Evolutionary conservation across 2,888 invertebrate genomes (phyloP), one percentile per base, ranked within the genome.

Genomic region (Caradrina kadenii): DNA sequence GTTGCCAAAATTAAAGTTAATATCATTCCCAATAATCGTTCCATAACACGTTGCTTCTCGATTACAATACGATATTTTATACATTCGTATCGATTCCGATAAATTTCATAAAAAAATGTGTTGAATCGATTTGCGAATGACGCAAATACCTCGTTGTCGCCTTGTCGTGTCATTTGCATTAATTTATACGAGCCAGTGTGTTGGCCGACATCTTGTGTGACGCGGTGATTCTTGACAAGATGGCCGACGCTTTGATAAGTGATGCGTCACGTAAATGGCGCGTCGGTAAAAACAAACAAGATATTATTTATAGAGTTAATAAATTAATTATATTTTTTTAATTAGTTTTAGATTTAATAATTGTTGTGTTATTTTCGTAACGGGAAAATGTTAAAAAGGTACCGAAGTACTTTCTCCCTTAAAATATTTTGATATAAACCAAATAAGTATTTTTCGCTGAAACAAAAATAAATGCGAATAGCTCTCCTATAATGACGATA

Each of bases 141-240:
- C 92, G 92, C 90, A 93, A 88, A 90, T 86, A 86, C 85, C 73
- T 83, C 66, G 85, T 88, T 86, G 79, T 76, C 87, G 83, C 76
- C 79, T 82, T 82, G 84, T 86, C 88, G 86, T 84, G 80, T 80
- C 80, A 90, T 92, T 93, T 90, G 88, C 91, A 92, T 92, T 91
- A 89, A 91, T 91, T 91, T 91, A 91, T 91, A 88, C 91, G 80
- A 82, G 85, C 84, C 86, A 86, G 87, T 90, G 87, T 85, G 87
- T 72, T 88, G 87, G 88, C 83, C 89, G 89, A 91, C 91, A 92
- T 93, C 86, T 92, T 92, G 90, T 88, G 73, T 71, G 72, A 72
- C 79, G 77, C 63, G 75, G 54, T 56, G 55, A 65, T 73, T 75
- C 63, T 73, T 68, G 54, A 80, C 79, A 86, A 85, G 65, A 84